These are phyloP conservation scores for Acanthaster planci DNA, from an alignment of 35 echinoderm and acorn worm species.

Conservation along the genomic window DNA sequence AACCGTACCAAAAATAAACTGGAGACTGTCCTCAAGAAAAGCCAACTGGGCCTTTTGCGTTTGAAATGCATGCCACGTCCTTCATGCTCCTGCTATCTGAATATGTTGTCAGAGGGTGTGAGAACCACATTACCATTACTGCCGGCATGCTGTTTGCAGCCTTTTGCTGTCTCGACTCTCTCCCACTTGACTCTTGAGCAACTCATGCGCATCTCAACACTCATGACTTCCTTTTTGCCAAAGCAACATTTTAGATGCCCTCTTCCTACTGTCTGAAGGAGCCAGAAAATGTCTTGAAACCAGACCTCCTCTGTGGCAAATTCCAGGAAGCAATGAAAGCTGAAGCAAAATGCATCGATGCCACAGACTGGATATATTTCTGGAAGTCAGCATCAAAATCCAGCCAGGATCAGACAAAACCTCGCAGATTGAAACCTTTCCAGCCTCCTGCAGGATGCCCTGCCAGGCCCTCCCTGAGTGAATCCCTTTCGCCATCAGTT, in stretches of 20 bases:
- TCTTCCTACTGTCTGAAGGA: background rate
- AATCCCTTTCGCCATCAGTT: background rate
- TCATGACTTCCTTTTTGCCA: background rate
- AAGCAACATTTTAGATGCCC: background rate
- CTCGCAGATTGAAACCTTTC: background rate
- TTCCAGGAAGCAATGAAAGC: background rate
- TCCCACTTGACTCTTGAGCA: background rate
- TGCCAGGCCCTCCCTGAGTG: background rate
- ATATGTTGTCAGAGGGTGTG: background rate
- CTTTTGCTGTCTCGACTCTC: background rate
- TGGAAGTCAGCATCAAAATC: background rate
- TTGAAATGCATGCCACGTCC: background rate
- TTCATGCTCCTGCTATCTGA: constrained; percentile 14
- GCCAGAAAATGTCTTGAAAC: background rate
- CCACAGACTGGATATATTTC: background rate
- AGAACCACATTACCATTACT: background rate
- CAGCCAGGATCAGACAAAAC: background rate
- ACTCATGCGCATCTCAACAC: background rate
- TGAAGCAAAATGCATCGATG: background rate
- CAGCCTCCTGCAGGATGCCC: too few relatives aligned
- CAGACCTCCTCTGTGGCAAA: background rate
- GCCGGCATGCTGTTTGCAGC: background rate
- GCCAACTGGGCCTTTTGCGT: background rate
- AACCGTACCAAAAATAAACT: background rate
- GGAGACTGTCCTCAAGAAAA: background rate